Percentiles rank a stretch among this genome's conserved stretches.
Conservation (phyloP, 2,113 vertebrate genomes). For the Canis aureus region DNA sequence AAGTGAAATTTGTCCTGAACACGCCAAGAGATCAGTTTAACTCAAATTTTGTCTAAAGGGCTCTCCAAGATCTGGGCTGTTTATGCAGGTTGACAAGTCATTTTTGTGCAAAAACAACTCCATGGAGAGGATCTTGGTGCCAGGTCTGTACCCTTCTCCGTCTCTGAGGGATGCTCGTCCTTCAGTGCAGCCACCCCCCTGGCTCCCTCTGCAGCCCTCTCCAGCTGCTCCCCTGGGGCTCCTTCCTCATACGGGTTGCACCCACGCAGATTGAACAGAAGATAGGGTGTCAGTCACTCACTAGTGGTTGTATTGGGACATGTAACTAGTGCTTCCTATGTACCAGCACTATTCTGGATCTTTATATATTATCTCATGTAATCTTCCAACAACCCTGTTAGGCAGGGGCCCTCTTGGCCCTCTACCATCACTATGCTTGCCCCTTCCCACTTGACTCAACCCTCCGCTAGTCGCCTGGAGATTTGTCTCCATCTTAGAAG, state of each 20-base stretch:
- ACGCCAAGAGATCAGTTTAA: neutral
- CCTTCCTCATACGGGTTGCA: neutral
- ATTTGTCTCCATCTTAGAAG: neutral
- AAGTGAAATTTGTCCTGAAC: slow-evolving; percentile 15
- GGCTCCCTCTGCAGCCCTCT: neutral
- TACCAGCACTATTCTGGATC: neutral
- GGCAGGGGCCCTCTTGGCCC: neutral
- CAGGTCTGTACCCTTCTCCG: neutral
- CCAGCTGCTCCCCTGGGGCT: neutral
- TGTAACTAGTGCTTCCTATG: too few species aligned
- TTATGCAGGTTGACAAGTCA: neutral
- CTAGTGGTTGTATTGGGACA: neutral
- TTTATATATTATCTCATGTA: neutral
- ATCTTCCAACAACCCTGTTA: neutral
- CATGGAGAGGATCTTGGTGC: neutral
- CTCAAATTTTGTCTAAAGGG: neutral
- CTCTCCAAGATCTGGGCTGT: neutral
- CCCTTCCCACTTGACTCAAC: neutral
- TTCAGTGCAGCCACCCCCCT: neutral
- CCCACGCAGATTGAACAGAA: fast-evolving
- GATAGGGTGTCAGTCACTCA: neutral
- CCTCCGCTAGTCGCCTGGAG: neutral
- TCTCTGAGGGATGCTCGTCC: neutral
- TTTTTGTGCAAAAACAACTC: neutral
- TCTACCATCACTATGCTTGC: neutral